Conservation (phyloP, 1,140 invertebrate genomes). For the Meloidogyne exigua region DNA sequence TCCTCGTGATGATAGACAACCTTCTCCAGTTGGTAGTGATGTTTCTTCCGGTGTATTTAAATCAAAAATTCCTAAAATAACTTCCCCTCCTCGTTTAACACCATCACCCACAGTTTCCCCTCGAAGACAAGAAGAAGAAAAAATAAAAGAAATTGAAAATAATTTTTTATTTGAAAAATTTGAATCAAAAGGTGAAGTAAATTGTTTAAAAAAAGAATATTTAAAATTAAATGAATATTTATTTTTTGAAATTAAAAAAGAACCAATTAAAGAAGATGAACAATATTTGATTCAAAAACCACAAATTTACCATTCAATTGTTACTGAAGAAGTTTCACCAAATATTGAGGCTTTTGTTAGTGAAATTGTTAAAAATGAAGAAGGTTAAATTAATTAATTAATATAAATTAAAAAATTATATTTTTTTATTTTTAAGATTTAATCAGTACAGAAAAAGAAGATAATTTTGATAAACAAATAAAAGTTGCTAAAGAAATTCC, state of each 20-base stretch:
- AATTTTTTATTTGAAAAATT: neutral
- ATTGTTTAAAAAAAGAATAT: constrained; percentile 1
- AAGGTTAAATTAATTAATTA: neutral
- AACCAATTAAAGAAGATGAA: neutral
- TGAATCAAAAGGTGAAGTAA: neutral
- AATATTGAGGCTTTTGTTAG: neutral
- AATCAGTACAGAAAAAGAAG: neutral
- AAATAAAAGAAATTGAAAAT: neutral
- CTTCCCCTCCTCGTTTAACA: neutral
- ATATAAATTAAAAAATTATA: too few relatives aligned
- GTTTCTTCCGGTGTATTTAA: neutral
- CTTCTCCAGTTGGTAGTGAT: neutral
- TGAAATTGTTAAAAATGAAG: neutral
- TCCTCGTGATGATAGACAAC: neutral
- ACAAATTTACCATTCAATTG: neutral
- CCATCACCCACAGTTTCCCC: neutral
- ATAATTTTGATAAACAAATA: neutral
- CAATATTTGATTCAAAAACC: neutral
- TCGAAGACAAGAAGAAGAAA: neutral
- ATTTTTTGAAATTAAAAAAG: constrained; percentile 1
- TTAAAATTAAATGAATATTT: neutral
- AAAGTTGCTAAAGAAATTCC: neutral
- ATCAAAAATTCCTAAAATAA: constrained; percentile 2
- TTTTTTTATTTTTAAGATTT: neutral
- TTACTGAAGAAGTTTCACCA: neutral